Conservation (phyloP, 2,113 vertebrate species). For the Fregata magnificens region DNA sequence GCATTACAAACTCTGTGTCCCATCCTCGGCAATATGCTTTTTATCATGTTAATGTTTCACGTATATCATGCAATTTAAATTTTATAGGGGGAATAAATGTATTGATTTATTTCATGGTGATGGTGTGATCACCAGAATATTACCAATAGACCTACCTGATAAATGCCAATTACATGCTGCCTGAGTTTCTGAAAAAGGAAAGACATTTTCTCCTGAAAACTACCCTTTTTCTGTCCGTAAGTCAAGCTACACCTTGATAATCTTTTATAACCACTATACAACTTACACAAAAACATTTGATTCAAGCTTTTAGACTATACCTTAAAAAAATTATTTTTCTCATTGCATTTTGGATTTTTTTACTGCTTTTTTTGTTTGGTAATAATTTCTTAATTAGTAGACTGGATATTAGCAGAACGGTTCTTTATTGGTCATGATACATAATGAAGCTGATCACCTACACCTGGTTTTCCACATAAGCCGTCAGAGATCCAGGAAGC, state of each 20-base stretch:
- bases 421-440: neutral
- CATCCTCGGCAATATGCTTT: neutral
- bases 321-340: neutral
- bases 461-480: neutral
- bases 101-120: conserved; percentile 6
- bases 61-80: neutral
- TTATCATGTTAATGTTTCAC: neutral
- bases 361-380: neutral
- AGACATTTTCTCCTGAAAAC: neutral
- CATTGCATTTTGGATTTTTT: neutral
- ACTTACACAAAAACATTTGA: neutral
- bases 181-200: neutral
- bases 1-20: neutral
- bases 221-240: neutral
- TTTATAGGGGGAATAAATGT: neutral
- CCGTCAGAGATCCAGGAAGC: neutral
- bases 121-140: neutral
- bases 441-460: neutral
- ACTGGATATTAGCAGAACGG: neutral
- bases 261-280: neutral
- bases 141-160: neutral
- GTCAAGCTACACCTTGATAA: neutral
- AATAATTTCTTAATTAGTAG: neutral
- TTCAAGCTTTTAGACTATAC: neutral
- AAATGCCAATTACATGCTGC: neutral